Evolutionary conservation across 2,797 vertebrate genomes (phyloP), one percentile per base, ranked within the genome.

Genomic region (Malurus splendens): DNA sequence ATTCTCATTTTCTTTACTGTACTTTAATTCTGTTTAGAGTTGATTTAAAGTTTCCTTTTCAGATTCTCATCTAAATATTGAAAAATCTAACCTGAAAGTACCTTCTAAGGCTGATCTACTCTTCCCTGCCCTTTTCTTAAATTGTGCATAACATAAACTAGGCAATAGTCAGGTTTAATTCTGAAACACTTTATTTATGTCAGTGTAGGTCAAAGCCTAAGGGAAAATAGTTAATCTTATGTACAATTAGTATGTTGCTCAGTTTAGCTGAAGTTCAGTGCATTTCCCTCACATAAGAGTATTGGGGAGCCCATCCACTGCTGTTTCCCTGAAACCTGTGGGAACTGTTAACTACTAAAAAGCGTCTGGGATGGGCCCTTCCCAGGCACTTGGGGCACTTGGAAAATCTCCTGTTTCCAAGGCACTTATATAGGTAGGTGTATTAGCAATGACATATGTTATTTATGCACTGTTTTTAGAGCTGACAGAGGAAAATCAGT

Each of bases 41-140:
- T 66, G 86, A 88, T 65, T 62, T 76, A 68, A 86, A 83, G 50
- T 88, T 92, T 85, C 13, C 17, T 86, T 77, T 94, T 86, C 48
- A 47, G 57, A 60, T 67, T 84, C 22, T 87, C 9, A 56, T 52
- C 67, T 89, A 82, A 75, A 70, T 90, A 80, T 7, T 75, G 61
- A 38, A 80, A 86, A 86, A 55, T 68, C 19, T 77, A 71, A 82
- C 67, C 60, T 76, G 47, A 82, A 92, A 83, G 39, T 70, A 55
- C 57, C 28, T 78, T 17, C 24, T 55, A 57, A 64, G 42, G 47
- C 19, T 50, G 48, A 48, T 73, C 22, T 56, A 10, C 27, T 55
- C 42, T 74, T 51, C 55, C 84, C 55, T 86, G n/a, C 24, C 23
- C 39, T 84, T 22, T 64, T 47, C 57, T 87, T 75, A 70, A 73